A percentile compares a stretch with the other conserved stretches of the same genome.
Evolutionary conservation across 2,797 vertebrate species (phyloP).

Genomic region (Rhinella marina): DNA sequence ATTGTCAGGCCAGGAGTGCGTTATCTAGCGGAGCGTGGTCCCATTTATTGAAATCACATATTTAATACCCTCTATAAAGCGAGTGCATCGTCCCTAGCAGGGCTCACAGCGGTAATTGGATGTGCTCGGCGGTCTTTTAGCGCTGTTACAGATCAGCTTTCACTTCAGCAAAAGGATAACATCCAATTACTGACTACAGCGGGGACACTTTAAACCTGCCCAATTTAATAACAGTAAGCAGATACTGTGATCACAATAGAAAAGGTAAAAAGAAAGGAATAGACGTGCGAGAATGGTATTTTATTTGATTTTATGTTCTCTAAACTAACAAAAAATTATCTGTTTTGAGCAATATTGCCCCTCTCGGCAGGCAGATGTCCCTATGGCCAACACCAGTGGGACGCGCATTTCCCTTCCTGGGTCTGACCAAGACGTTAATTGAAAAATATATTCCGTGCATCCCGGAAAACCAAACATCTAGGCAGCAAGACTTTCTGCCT

Average conservation of each 20-base stretch:
- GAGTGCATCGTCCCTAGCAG: background rate
- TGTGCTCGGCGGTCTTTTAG: background rate
- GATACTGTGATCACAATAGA: background rate
- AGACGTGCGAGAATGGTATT: background rate
- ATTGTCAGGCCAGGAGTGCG: background rate
- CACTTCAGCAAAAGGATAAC: conserved; percentile 14
- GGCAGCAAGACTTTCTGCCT: too few relatives aligned
- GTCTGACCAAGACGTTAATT: too few relatives aligned
- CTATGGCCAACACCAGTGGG: background rate
- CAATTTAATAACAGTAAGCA: background rate
- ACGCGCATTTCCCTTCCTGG: too few relatives aligned
- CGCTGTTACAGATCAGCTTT: conserved; percentile 27
- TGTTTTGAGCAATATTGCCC: background rate
- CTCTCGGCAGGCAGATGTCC: background rate
- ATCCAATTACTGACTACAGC: conserved; percentile 24
- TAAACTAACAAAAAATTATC: background rate
- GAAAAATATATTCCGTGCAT: too few relatives aligned
- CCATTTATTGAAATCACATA: background rate
- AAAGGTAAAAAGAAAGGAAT: background rate
- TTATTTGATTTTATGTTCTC: background rate
- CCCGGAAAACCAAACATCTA: too few relatives aligned
- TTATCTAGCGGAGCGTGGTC: background rate
- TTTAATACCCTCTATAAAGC: conserved; percentile 19
- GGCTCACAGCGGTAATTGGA: conserved; percentile 23
- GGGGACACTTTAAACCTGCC: background rate